Evolutionary conservation across 1,140 invertebrate species (phyloP), one percentile per base, ranked within the genome.

Genomic region (Colletes gigas): DNA sequence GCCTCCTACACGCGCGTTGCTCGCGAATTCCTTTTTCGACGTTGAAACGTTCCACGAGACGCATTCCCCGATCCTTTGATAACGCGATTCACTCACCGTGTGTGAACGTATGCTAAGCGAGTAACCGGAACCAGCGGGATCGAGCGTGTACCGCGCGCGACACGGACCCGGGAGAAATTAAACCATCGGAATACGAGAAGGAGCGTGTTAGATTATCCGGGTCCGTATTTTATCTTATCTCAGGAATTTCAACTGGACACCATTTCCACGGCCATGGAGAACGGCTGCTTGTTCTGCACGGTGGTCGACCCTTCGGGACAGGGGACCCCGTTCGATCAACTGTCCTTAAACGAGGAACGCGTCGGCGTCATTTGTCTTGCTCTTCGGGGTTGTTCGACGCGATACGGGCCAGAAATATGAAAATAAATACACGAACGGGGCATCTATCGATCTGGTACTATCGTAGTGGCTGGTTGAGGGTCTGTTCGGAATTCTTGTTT

Each of bases 181-280:
- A 83, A 86, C 67, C 63, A 70, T 83, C 83, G 76, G 71, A 85
- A 86, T 78, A 74, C 17, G 83, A 83, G 81, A 80, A 80, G 83
- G 68, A 57, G 7, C 63, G 59, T 84, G 79, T 84, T 84, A 84
- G 83, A 84, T 84, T 82, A 84, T 84, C 73, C 77, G 71, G 19
- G 44, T 52, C 17, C 54, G 54, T 83, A 80, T 85, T 86, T 86
- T 85, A 85, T 83, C 76, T 86, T 83, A 85, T 86, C 85, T 77
- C n/a, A 14, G 54, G 68, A 78, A 81, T 85, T 82, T n/a, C 52
- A 70, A 55, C 63, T 75, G 70, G 60, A 82, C 73, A 68, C 17
- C 12, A 66, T 86, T 82, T 83, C 75, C 69, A 44, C 47, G 47
- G 30, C 30, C 62, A 19, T 67, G 81, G 66, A 72, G 78, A 76